Evolutionary conservation across 1,140 invertebrate species (phyloP), one percentile per base, ranked within the genome.

Genomic region (Camponotus pennsylvanicus): DNA sequence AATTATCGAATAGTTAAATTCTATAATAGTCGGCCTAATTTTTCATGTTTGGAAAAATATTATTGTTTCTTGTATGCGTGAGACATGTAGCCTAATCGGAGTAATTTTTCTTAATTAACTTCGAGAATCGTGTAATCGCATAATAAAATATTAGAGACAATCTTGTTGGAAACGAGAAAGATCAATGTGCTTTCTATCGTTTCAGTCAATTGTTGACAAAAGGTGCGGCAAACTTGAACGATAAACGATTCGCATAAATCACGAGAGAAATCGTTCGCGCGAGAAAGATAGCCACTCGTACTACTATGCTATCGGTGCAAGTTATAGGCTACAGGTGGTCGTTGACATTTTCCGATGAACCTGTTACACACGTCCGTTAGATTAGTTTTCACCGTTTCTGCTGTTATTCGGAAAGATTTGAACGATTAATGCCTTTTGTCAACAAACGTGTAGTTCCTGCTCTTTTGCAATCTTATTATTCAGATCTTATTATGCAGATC

Each of bases 281-380:
- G 67, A 59, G 40, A 34, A 75, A 69, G 79, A 83, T 59, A 73
- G 69, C 32, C 52, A 70, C 78, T 80, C 67, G 66, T 80, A 70
- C 52, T 32, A 83, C 15, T 80, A 45, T 42, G 79, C 57, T 83
- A 71, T 34, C 42, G 69, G n/a, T 69, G 37, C 64, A 64, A 80
- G 64, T 70, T 70, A 80, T 21, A 70, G 78, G 66, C 78, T 73
- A 83, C 79, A 83, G 79, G 79, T 83, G 69, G 79, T 80, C 78
- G 78, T 83, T 83, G 79, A 83, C 69, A 83, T 83, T 83, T 80
- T 83, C 79, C 55, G 69, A 75, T 63, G 69, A 75, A 73, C 52
- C 69, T 75, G 52, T 75, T 83, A 83, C 40, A 83, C 55, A 75
- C 69, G 55, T 59, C 8, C 79, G 69, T 13, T 49, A 75, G 79